Evolutionary conservation across 2,113 vertebrate species (phyloP).

Genomic region (Patagioenas fasciata): DNA sequence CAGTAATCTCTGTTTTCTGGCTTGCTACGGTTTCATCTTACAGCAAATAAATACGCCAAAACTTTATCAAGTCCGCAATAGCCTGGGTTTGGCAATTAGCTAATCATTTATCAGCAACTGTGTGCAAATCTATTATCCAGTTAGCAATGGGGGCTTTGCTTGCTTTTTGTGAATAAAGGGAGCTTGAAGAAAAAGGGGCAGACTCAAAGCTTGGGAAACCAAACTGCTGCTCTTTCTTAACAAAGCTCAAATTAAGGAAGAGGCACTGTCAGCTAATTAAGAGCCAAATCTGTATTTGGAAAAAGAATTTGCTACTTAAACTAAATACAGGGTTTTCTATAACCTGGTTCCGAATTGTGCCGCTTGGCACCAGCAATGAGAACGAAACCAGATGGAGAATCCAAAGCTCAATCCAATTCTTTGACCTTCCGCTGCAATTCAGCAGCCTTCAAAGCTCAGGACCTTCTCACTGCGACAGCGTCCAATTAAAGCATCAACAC

Average conservation of each 20-base stretch:
- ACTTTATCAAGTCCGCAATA: not conserved
- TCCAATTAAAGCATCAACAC: not conserved
- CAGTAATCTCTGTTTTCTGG: not conserved
- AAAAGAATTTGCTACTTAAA: not conserved
- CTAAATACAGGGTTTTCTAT: not conserved
- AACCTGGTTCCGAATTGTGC: not conserved
- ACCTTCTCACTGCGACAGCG: not conserved
- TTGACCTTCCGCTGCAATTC: rapidly evolving
- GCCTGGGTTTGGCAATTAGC: not conserved
- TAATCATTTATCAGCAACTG: not conserved
- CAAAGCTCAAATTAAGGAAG: not conserved
- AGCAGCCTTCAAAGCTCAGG: not conserved
- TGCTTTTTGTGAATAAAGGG: not conserved
- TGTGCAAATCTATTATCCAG: not conserved
- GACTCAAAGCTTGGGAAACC: not conserved
- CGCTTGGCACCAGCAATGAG: not conserved
- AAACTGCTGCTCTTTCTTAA: not conserved
- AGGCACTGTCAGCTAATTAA: not conserved
- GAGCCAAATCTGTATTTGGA: not conserved
- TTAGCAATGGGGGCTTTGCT: not conserved
- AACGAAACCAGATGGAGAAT: not conserved
- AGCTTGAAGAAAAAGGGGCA: not conserved
- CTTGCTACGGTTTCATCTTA: not conserved
- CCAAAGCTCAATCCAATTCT: not conserved
- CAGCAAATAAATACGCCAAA: not conserved